These are phyloP conservation scores for Sesia bembeciformis DNA, from an alignment of 2,888 invertebrate species.

Conservation along the genomic window DNA sequence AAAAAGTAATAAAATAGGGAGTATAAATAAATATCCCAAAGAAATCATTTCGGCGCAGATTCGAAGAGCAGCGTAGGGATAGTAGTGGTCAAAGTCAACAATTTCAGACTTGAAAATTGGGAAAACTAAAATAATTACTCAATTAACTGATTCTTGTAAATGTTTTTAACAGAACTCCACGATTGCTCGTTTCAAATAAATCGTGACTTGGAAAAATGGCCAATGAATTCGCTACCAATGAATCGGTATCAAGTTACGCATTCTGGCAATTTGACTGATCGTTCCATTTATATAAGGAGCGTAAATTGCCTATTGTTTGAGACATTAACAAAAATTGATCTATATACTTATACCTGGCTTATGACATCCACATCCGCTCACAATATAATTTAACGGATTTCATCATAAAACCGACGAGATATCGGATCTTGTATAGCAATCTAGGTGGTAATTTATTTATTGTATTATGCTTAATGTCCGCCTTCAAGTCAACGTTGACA, in stretches of 20 bases:
- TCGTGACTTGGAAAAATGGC: slow-evolving; percentile 18
- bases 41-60: too few relatives aligned
- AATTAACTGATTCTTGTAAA: too few relatives aligned
- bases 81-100: too few relatives aligned
- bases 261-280: slow-evolving; percentile 25
- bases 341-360: slow-evolving; percentile 23
- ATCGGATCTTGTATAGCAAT: slow-evolving; percentile 11
- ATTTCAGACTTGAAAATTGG: too few relatives aligned
- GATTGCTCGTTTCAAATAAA: slow-evolving; percentile 2
- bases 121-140: too few relatives aligned
- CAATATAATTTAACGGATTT: slow-evolving; percentile 14
- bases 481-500: slow-evolving; percentile 22
- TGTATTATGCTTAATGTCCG: slow-evolving; percentile 4
- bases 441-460: not conserved
- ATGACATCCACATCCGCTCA: slow-evolving; percentile 32
- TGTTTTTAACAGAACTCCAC: too few relatives aligned
- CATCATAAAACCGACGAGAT: slow-evolving; percentile 19
- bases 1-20: too few relatives aligned
- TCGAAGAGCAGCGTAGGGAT: too few relatives aligned
- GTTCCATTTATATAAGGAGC: slow-evolving; percentile 15
- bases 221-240: slow-evolving; percentile 7
- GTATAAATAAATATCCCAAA: too few relatives aligned
- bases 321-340: slow-evolving; percentile 33
- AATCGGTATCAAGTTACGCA: slow-evolving; percentile 21
- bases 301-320: slow-evolving; percentile 39